Conservation (phyloP, 2,888 invertebrate species). For the Papilio demoleus region DNA sequence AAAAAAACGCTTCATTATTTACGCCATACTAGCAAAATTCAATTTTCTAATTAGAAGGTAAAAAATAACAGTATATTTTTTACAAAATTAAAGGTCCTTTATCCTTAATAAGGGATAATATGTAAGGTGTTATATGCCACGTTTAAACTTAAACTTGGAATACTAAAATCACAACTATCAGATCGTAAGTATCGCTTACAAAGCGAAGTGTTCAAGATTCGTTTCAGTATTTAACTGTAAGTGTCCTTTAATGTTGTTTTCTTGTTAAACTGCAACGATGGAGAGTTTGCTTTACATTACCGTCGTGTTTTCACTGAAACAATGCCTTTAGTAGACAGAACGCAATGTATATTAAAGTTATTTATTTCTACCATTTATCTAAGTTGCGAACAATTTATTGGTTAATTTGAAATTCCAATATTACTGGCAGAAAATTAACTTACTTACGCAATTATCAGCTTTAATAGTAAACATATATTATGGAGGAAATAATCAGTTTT, state of each 20-base stretch:
- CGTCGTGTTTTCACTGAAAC: constrained; percentile 23
- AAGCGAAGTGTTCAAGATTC: no score
- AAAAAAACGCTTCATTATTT: constrained; percentile 33
- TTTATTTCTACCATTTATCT: constrained; percentile 37
- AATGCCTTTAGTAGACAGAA: constrained; percentile 35
- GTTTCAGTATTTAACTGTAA: neutral
- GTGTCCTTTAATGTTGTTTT: constrained; percentile 2
- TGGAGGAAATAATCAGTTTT: constrained; percentile 1
- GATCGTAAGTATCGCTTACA: no score
- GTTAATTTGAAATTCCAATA: constrained; percentile 35
- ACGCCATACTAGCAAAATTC: constrained; percentile 26
- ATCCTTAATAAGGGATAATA: no score
- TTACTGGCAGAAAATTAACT: constrained; percentile 37
- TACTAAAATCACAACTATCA: no score
- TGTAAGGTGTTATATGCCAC: no score
- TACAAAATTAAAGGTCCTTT: neutral
- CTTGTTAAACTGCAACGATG: neutral
- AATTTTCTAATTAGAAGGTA: constrained; percentile 31
- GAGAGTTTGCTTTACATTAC: constrained; percentile 6
- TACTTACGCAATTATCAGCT: constrained; percentile 28
- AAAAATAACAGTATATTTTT: neutral
- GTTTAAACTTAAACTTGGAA: no score
- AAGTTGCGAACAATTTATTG: constrained; percentile 34
- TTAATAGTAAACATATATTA: constrained; percentile 3
- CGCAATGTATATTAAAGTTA: constrained; percentile 37